Percentiles rank a stretch among this genome's conserved stretches.
These are phyloP conservation scores for Cataglyphis albicans DNA, from an alignment of 2,888 invertebrate species.

Conservation along the genomic window DNA sequence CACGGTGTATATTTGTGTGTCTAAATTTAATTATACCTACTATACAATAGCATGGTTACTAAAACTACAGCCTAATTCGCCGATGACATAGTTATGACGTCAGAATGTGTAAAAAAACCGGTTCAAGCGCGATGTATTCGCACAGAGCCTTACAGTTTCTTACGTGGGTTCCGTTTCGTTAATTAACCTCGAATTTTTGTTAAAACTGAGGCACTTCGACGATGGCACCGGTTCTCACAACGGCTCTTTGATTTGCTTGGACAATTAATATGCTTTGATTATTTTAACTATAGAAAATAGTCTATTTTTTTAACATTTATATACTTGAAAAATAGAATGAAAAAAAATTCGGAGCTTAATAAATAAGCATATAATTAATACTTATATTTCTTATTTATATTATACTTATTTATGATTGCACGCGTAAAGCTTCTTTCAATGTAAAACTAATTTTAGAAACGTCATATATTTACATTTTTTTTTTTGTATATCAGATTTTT, in stretches of 20 bases:
- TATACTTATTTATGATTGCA: too few relatives aligned
- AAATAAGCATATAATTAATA: neutral
- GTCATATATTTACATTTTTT: neutral
- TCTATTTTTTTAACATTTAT: constrained; percentile 32
- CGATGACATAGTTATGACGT: constrained; percentile 53
- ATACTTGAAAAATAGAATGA: constrained; percentile 22
- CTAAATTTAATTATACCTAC: neutral
- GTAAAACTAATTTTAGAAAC: constrained; percentile 14
- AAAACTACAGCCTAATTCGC: constrained; percentile 31
- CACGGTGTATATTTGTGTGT: neutral
- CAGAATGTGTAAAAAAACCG: constrained; percentile 55
- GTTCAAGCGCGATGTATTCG: constrained; percentile 49
- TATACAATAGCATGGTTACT: neutral
- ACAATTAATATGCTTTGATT: constrained; percentile 40
- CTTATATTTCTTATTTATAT: neutral
- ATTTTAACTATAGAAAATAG: neutral
- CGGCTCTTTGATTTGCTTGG: constrained; percentile 63
- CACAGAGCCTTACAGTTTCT: constrained; percentile 41
- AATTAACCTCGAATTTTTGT: constrained; percentile 78
- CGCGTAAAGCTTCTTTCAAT: constrained; percentile 1
- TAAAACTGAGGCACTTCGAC: constrained; percentile 61
- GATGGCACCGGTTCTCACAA: constrained; percentile 70
- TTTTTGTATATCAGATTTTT: neutral
- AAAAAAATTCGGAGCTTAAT: neutral
- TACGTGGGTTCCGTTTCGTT: constrained; percentile 74